Evolutionary conservation across 23 tunicate genomes (phyloP).

Genomic region (Trididemnum miniatum): DNA sequence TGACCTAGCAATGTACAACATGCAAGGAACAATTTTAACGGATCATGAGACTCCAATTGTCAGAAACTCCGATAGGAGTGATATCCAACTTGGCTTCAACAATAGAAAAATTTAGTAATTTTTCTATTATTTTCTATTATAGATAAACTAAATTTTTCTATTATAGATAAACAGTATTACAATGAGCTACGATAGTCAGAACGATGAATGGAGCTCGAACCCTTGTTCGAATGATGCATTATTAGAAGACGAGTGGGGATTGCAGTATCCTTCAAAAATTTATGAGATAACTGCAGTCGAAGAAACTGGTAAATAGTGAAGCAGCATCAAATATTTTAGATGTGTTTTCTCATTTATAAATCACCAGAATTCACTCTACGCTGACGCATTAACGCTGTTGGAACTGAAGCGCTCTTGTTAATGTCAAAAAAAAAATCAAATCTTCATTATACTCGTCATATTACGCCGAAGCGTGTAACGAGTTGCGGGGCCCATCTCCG

Average conservation of each 20-base stretch:
- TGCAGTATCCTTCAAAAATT: background rate
- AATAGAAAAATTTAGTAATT: no score
- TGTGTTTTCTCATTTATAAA: background rate
- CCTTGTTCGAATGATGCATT: background rate
- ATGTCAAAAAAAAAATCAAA: no score
- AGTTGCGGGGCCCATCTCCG: no score
- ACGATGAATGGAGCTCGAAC: constrained; percentile 1
- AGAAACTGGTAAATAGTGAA: background rate
- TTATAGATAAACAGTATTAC: background rate
- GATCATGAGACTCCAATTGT: no score
- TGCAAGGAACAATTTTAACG: no score
- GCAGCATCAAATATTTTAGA: background rate
- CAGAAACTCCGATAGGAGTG: no score
- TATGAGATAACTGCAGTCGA: background rate
- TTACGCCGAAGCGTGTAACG: no score
- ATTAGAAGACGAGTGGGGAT: background rate
- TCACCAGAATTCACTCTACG: background rate
- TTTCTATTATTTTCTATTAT: no score
- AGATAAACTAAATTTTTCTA: no score
- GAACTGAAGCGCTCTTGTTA: background rate
- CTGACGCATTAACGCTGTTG: background rate
- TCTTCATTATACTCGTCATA: no score
- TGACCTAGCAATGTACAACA: no score
- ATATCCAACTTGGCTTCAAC: no score
- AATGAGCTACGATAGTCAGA: background rate